These are phyloP conservation scores for Pseudorasbora parva DNA, from an alignment of 2,113 vertebrate species.

Conservation along the genomic window DNA sequence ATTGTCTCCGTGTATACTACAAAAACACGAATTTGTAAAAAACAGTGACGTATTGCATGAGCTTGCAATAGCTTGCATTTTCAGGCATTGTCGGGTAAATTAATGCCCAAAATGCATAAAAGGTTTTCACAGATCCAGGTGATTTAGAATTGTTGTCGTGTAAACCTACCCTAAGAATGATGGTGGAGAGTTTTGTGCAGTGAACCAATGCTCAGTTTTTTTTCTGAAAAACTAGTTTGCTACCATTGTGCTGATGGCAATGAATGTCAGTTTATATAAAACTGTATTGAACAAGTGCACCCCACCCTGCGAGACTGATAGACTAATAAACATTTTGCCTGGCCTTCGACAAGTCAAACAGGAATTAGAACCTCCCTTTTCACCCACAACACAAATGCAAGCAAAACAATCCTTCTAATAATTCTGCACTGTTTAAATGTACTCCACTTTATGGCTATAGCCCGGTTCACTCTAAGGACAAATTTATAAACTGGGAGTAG, in stretches of 20 bases:
- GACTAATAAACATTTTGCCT: slow-evolving; percentile 62
- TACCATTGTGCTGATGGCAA: not conserved
- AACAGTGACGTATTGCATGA: too few species aligned
- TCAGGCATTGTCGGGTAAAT: too few species aligned
- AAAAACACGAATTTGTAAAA: too few species aligned
- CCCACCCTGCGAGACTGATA: slow-evolving; percentile 19
- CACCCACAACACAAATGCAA: slow-evolving; percentile 37
- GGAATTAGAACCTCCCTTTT: slow-evolving; percentile 49
- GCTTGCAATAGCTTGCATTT: too few species aligned
- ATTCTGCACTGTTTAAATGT: not conserved
- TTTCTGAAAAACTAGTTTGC: not conserved
- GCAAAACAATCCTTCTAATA: not conserved
- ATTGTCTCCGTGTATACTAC: too few species aligned
- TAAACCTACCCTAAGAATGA: too few species aligned
- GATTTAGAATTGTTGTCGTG: too few species aligned
- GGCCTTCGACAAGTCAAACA: slow-evolving; percentile 46
- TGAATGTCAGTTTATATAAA: not conserved
- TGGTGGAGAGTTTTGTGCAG: not conserved
- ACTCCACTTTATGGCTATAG: not conserved
- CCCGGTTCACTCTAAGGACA: slow-evolving; percentile 27
- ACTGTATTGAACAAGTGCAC: not conserved
- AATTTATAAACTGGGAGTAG: slow-evolving; percentile 40
- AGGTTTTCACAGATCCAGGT: too few species aligned
- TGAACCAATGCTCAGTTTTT: not conserved
- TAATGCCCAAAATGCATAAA: too few species aligned